A percentile compares a stretch with the other conserved stretches of the same genome.
These are phyloP conservation scores for Hymenopus coronatus DNA, from an alignment of 2,888 invertebrate genomes.

Conservation along the genomic window DNA sequence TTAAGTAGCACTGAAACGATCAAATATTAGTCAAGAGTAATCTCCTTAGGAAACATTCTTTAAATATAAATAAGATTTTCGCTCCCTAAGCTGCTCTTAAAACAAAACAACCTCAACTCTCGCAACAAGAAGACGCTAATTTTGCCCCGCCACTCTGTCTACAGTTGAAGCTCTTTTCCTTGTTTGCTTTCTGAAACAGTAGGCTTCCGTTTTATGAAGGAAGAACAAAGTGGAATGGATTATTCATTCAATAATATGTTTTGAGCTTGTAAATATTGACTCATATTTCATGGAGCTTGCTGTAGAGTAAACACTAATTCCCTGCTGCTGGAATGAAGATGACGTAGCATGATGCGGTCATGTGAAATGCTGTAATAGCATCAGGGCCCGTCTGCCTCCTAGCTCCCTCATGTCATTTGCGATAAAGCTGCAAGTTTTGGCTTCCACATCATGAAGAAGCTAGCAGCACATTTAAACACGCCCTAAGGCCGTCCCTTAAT, in stretches of 20 bases:
- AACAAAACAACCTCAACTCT: too few species aligned
- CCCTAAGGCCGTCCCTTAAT: too few species aligned
- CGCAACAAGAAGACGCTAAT: not conserved
- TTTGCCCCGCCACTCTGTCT: not conserved
- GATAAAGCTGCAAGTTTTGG: not conserved
- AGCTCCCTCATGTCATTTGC: not conserved
- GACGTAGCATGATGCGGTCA: not conserved
- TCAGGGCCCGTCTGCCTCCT: not conserved
- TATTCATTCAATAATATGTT: not conserved
- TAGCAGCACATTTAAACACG: not conserved
- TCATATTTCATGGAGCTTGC: not conserved
- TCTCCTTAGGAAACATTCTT: too few species aligned
- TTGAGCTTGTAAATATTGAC: not conserved
- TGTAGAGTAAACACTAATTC: not conserved
- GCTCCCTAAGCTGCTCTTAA: too few species aligned
- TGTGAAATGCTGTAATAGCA: not conserved
- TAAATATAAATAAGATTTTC: too few species aligned
- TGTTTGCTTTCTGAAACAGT: not conserved
- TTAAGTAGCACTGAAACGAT: too few species aligned
- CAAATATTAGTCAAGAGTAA: too few species aligned
- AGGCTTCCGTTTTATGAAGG: not conserved
- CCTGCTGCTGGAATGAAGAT: not conserved
- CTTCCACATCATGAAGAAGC: not conserved
- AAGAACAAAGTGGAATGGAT: not conserved
- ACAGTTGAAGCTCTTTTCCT: not conserved